Conservation (phyloP, 2,888 invertebrate species). For the Heliconius cydno region DNA sequence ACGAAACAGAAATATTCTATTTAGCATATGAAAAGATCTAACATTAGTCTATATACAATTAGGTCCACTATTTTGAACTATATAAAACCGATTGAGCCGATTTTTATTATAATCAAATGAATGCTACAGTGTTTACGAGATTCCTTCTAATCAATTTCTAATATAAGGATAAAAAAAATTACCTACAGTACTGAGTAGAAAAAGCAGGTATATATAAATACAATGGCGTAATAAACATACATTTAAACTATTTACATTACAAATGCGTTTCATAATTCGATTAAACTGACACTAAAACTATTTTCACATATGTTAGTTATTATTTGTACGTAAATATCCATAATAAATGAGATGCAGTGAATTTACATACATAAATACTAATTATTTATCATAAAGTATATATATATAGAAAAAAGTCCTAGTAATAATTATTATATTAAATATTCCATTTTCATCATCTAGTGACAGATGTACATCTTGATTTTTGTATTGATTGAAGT, state of each 20-base stretch:
- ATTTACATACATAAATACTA: background rate
- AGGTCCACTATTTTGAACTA: slow-evolving; percentile 57
- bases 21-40: slow-evolving; percentile 33
- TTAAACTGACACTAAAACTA: background rate
- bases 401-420: slow-evolving; percentile 6
- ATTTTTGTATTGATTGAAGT: slow-evolving; percentile 13
- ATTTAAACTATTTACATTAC: slow-evolving; percentile 10
- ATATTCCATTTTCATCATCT: slow-evolving; percentile 1
- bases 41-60: slow-evolving; percentile 54
- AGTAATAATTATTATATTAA: slow-evolving; percentile 5
- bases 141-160: slow-evolving; percentile 45
- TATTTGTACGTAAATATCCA: slow-evolving; percentile 6
- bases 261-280: background rate
- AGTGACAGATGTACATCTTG: slow-evolving; percentile 6
- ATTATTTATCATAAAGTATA: slow-evolving; percentile 5
- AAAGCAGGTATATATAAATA: slow-evolving; percentile 7
- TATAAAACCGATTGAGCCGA: slow-evolving; percentile 58
- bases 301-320: background rate
- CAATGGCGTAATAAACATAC: background rate
- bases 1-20: slow-evolving; percentile 35
- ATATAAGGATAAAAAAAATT: slow-evolving; percentile 26
- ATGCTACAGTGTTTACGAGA: slow-evolving; percentile 43
- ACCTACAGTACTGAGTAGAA: slow-evolving; percentile 6
- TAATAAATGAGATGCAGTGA: slow-evolving; percentile 1
- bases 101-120: slow-evolving; percentile 39